Conservation (phyloP, 2,888 invertebrate species). For the Dicyrtoma fusca region DNA sequence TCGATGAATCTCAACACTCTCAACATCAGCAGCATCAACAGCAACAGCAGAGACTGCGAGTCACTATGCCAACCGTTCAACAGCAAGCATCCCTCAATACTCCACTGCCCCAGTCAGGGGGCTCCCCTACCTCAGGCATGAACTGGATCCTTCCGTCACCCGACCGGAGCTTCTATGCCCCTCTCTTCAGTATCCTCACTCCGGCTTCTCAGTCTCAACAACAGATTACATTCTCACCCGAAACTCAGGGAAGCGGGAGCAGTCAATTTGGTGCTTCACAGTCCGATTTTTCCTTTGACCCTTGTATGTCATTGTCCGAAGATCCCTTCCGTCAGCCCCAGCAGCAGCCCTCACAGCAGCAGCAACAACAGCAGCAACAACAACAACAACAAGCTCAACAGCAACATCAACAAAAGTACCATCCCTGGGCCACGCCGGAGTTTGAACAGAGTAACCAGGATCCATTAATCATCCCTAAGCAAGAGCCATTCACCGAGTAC, state of each 20-base stretch:
- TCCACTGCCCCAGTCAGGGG: conserved; percentile 62
- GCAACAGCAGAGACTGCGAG: conserved; percentile 57
- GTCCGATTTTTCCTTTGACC: conserved; percentile 56
- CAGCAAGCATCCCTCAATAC: conserved; percentile 66
- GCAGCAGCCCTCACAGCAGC: conserved; percentile 46
- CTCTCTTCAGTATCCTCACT: conserved; percentile 69
- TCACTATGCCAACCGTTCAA: conserved; percentile 61
- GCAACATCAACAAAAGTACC: conserved; percentile 54
- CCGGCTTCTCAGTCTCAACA: conserved; percentile 57
- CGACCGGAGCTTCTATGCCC: conserved; percentile 69
- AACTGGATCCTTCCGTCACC: conserved; percentile 74
- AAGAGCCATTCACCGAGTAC: conserved; percentile 65
- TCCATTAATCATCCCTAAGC: conserved; percentile 71
- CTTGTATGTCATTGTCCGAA: conserved; percentile 53
- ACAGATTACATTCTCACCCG: conserved; percentile 57
- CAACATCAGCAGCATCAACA: conserved; percentile 60
- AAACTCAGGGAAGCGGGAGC: conserved; percentile 49
- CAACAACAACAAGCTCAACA: conserved; percentile 57
- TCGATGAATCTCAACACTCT: conserved; percentile 60
- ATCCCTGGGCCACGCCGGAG: conserved; percentile 57
- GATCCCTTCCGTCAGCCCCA: conserved; percentile 56
- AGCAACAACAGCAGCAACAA: conserved; percentile 45
- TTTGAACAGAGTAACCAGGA: conserved; percentile 59
- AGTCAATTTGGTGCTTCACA: conserved; percentile 52
- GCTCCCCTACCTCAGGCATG: conserved; percentile 63